Evolutionary conservation across 2,888 invertebrate species (phyloP), one percentile per base, ranked within the genome.

Genomic region (Strigamia maritima): DNA sequence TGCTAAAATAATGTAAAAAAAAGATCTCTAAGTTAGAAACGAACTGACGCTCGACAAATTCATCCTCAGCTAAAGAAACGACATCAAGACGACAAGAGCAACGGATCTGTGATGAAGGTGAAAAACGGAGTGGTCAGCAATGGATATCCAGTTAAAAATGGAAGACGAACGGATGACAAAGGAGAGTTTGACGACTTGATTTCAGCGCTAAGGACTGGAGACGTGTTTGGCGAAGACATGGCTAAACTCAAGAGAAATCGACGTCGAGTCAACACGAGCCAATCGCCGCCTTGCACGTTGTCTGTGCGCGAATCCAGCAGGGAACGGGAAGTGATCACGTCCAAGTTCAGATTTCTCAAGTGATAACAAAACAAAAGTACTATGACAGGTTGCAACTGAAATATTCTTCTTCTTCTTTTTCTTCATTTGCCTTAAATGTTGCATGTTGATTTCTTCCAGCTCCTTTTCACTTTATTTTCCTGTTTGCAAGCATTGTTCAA

Each of bases 151-250:
- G 84, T 91, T 38, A 81, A 81, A 70, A 81, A 81, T 24, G 83
- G 82, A 44, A 60, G 24, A 60, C 22, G 60, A 2, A 16, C 44
- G 4, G 60, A 60, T 19, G 84, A 85, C 79, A 92, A 94, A 84
- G 95, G 97, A 10, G 97, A 97, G 87, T 97, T 97, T 86, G 97
- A 97, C 85, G 97, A 97, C 87, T 89, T 97, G 83, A 97, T 97
- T 85, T 97, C 97, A 0, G 97, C 97, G 0, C 86, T 97, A 78
- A 88, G 97, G 80, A 97, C 97, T 0, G 97, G 97, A 0, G 96
- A 97, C 84, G 96, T 97, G 0, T 97, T 97, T 84, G 95, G 96
- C 0, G 97, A 97, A 85, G 97, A 97, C 85, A 94, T 97, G 84
- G 95, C 95, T 79, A 97, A 97, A 87, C 94, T 96, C 84, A 93